Base-by-base conservation (phyloP, 2,888 invertebrate genomes). In the Resseliella maxima region DNA sequence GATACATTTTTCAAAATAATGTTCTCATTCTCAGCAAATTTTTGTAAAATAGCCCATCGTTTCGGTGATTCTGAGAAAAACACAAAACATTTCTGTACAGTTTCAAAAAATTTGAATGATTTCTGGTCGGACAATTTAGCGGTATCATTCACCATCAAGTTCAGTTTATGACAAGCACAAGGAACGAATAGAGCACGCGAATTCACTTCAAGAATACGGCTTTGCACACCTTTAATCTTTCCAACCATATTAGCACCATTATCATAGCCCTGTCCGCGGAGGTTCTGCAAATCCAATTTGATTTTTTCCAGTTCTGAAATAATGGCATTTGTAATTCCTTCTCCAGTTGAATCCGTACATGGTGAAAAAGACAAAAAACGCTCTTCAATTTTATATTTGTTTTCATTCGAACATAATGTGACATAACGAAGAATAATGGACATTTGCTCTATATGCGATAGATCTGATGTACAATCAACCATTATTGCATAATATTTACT, bases 1-100 rank as follows among this genome's bases (percentile, higher is more conserved):
- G 83, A 83, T 8, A 83, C 83, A 38, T 83, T 83, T 83, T 83
- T 83, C 83, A 83, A 31, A 38, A 36, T 83, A n/a, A 83, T 83
- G 35, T 83, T 83, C 21, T n/a, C 38, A 18, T 36, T 36, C 10
- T 8, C n/a, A 8, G 83, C 38, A 24, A 83, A 83, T 83, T 38
- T 10, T 38, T 83, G 38, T 83, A 38, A 21, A 83, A 83, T 83
- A 38, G 38, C 38, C 83, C 83, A 83, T 1, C 83, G 83, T 83
- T 83, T 83, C 21, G 83, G 83, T 21, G 83, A 83, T 38, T 72
- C 72, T 8, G 72, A 72, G 35, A 72, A 27, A 72, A 72, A 72
- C 3, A 27, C 72, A 27, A 10, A 72, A 18, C 27, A 27, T 35
- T 72, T 72, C 18, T 72, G 72, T 3, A 72, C 72, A 5, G 72